phyloP scores from a whole-genome alignment of 2,797 vertebrate species.

The Lates japonicus region DNA sequence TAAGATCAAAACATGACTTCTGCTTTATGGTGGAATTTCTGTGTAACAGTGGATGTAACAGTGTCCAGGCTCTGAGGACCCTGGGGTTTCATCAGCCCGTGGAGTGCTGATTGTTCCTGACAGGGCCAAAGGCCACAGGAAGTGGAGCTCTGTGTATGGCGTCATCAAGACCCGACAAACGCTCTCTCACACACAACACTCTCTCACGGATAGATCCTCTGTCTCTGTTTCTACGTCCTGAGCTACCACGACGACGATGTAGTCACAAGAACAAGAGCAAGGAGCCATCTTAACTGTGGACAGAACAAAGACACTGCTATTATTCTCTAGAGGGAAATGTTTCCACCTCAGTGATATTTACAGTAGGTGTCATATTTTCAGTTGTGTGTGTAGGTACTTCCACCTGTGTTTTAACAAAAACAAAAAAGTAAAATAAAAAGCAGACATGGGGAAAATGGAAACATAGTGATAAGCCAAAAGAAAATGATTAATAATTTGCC shows the following conservation, averaged over 20 bases:
- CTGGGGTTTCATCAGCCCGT: constrained; percentile 45
- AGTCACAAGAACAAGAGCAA: too few species aligned
- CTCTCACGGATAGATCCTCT: background rate
- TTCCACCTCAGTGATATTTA: too few species aligned
- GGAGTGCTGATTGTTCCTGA: constrained; percentile 63
- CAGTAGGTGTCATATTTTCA: too few species aligned
- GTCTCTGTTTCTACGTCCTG: background rate
- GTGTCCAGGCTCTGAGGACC: constrained; percentile 26
- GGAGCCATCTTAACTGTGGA: too few species aligned
- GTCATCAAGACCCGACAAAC: constrained; percentile 47
- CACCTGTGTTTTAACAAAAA: too few species aligned
- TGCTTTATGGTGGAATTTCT: constrained; percentile 4
- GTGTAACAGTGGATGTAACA: constrained; percentile 10
- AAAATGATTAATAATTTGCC: background rate
- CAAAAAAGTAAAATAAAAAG: background rate
- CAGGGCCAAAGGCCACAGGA: constrained; percentile 63
- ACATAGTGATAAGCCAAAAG: background rate
- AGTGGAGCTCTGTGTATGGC: constrained; percentile 27
- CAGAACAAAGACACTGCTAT: too few species aligned
- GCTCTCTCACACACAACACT: too few species aligned
- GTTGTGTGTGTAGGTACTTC: too few species aligned
- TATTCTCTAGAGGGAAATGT: too few species aligned
- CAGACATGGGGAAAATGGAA: background rate
- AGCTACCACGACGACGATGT: too few species aligned
- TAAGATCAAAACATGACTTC: constrained; percentile 11